phyloP scores from a whole-genome alignment of 2,113 vertebrate genomes.

The Cebidichthys violaceus region DNA sequence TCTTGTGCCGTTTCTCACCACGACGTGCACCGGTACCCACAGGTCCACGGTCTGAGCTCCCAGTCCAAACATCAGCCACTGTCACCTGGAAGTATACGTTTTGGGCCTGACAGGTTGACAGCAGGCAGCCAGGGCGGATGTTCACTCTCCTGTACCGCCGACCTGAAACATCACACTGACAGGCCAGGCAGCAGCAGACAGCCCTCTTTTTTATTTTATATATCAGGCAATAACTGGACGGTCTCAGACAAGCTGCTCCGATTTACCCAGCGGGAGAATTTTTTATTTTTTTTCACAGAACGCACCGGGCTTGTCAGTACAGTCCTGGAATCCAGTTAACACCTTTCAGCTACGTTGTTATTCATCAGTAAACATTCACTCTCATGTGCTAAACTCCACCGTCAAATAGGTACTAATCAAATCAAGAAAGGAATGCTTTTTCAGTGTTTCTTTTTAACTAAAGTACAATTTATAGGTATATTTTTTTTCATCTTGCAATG shows the following conservation, averaged over 20 bases:
- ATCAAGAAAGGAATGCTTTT: neutral
- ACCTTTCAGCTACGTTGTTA: constrained; percentile 17
- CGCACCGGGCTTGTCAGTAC: constrained; percentile 7
- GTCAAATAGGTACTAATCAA: neutral
- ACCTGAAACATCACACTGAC: constrained; percentile 50
- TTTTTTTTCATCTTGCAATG: neutral
- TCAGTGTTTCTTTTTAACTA: neutral
- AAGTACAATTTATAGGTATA: neutral
- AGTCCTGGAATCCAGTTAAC: constrained; percentile 14
- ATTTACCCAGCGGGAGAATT: constrained; percentile 14
- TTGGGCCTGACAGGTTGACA: constrained; percentile 70
- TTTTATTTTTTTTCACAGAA: neutral
- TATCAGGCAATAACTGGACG: constrained; percentile 13
- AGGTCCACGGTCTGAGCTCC: constrained; percentile 5
- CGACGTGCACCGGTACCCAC: neutral
- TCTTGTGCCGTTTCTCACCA: neutral
- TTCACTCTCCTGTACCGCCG: constrained; percentile 43
- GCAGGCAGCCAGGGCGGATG: constrained; percentile 48
- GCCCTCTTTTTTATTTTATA: neutral
- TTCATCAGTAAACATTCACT: neutral
- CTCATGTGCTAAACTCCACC: neutral
- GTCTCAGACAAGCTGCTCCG: constrained; percentile 23
- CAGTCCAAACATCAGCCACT: constrained; percentile 31
- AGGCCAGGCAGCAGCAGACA: constrained; percentile 41
- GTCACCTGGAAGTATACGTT: constrained; percentile 69